Conservation (phyloP, 2,113 vertebrate genomes). For the Capreolus pygargus region DNA sequence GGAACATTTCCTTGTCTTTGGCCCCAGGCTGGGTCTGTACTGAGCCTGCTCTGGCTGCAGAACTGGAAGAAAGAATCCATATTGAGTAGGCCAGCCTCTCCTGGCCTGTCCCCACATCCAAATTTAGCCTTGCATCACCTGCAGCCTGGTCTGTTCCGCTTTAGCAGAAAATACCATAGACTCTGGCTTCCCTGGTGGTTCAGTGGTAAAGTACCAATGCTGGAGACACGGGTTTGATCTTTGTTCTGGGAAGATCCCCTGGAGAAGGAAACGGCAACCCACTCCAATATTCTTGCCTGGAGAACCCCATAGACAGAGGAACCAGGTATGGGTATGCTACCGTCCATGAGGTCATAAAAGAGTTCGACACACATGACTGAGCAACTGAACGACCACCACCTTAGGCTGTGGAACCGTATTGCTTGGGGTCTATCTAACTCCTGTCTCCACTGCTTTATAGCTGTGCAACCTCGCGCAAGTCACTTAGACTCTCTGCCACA, state of each 20-base stretch:
- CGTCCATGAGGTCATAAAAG: background rate
- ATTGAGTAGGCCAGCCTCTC: background rate
- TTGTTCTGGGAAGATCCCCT: background rate
- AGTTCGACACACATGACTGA: background rate
- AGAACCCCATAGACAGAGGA: background rate
- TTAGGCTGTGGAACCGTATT: background rate
- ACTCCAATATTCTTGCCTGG: background rate
- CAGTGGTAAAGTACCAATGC: background rate
- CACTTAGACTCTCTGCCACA: background rate
- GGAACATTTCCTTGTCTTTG: background rate
- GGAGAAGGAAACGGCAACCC: background rate
- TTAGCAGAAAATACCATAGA: background rate
- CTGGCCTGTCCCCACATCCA: background rate
- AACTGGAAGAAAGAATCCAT: background rate
- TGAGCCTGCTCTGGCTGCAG: background rate
- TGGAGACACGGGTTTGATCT: background rate
- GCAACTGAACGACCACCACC: background rate
- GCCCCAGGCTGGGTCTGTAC: background rate
- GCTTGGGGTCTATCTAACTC: background rate
- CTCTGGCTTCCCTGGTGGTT: background rate
- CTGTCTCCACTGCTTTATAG: background rate
- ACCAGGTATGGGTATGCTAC: background rate
- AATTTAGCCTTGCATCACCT: fast-evolving
- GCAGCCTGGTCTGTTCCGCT: background rate
- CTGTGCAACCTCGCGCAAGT: background rate